Evolutionary conservation across 1,140 invertebrate species (phyloP), one percentile per base, ranked within the genome.

Genomic region (Ceratoteleas bidentatus): DNA sequence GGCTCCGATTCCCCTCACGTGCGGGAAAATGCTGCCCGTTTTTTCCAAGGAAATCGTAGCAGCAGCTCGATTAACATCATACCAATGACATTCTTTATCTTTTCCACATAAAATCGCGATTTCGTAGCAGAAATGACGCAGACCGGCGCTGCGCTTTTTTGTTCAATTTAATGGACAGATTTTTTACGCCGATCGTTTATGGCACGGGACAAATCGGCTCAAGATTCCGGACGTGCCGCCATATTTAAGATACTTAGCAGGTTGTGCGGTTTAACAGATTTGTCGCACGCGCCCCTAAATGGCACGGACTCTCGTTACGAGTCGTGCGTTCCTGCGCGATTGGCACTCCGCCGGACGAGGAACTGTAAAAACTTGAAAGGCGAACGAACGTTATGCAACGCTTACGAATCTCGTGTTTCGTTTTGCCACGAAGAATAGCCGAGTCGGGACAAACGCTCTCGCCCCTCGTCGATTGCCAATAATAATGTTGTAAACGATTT

Each of bases 261-360:
- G 75, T 83, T 81, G 80, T 77, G 61, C 81, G 80, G 40, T 75
- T 66, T 78, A 85, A 88, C 88, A 85, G 80, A 90, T 89, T 87
- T 87, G 88, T 89, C 87, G 88, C 88, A 86, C 83, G 82, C 85
- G 79, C 75, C 89, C 89, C 84, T 89, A 89, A 88, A 90, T 88
- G 89, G 89, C 81, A 54, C 64, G 81, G 66, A 73, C 57, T 76
- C 54, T 61, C 57, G 76, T 78, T 77, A 74, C 76, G 82, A 80
- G 62, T 74, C 61, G 81, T 70, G 62, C 72, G 80, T 80, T 81
- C 76, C 49, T 84, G 68, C 68, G 58, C 79, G 79, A 69, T 60
- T 74, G 72, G 66, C 74, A 70, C 50, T 60, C 38, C 53, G 81
- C 70, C 83, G 81, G 78, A 84, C 82, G 76, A 83, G 80, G 65